phyloP scores from a whole-genome alignment of 2,888 invertebrate genomes.

The Desoria tigrina region DNA sequence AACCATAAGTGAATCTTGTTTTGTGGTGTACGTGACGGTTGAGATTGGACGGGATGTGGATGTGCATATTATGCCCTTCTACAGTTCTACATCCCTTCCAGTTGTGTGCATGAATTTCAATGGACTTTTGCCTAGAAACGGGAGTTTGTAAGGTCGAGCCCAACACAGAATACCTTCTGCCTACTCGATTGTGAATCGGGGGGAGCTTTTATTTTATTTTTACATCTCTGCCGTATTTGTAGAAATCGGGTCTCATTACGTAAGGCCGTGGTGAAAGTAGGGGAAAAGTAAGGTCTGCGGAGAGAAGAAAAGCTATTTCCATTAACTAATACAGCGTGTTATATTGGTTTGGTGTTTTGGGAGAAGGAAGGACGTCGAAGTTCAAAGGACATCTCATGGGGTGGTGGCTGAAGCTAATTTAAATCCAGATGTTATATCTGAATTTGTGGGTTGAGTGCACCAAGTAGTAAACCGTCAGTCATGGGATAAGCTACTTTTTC shows the following conservation, averaged over 20 bases:
- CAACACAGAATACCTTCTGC: too few species aligned
- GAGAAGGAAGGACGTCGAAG: background rate
- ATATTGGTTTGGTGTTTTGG: background rate
- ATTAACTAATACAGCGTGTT: background rate
- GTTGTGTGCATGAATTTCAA: too few species aligned
- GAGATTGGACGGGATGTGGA: background rate
- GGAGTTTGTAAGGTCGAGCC: too few species aligned
- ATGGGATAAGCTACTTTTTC: conserved; percentile 9
- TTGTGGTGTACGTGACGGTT: conserved; percentile 3
- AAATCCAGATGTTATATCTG: conserved; percentile 33
- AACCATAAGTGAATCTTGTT: conserved; percentile 11
- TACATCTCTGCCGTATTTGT: too few species aligned
- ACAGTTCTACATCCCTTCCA: too few species aligned
- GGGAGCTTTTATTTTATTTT: too few species aligned
- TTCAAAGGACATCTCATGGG: conserved; percentile 8
- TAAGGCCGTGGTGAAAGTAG: background rate
- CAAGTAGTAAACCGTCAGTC: conserved; percentile 19
- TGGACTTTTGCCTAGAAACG: too few species aligned
- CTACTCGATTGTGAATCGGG: too few species aligned
- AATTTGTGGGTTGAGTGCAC: conserved; percentile 11
- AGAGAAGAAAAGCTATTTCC: conserved; percentile 1
- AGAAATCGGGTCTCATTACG: too few species aligned
- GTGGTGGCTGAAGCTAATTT: conserved; percentile 26
- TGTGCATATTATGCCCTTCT: too few species aligned
- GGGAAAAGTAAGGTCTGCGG: background rate